These are phyloP conservation scores for Lutraria lutraria DNA, from an alignment of 2,888 invertebrate species.

Conservation along the genomic window DNA sequence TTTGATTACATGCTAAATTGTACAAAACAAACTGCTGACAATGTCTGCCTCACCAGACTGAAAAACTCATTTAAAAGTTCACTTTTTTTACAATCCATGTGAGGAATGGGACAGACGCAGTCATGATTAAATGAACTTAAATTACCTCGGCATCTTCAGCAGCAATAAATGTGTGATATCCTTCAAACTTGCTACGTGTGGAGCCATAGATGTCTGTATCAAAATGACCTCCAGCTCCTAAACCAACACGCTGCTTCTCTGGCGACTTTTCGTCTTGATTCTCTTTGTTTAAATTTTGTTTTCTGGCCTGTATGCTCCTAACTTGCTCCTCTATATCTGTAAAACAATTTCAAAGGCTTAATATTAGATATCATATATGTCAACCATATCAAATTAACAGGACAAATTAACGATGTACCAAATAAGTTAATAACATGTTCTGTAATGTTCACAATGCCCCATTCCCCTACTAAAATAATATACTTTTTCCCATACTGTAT, in stretches of 20 bases:
- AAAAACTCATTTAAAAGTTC: too few relatives aligned
- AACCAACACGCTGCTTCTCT: conserved; percentile 89
- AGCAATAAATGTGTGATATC: conserved; percentile 98
- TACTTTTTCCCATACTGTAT: too few relatives aligned
- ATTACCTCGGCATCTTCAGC: conserved; percentile 95
- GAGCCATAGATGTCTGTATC: conserved; percentile 98
- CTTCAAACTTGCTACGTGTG: conserved; percentile 95
- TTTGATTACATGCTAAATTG: too few relatives aligned
- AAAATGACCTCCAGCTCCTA: conserved; percentile 94
- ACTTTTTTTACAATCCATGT: too few relatives aligned
- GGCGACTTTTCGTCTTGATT: conserved; percentile 84
- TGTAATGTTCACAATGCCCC: too few relatives aligned
- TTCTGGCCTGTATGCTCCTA: conserved; percentile 95
- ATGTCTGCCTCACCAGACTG: too few relatives aligned
- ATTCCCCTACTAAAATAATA: too few relatives aligned
- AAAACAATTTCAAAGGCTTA: not conserved
- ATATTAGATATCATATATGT: not conserved
- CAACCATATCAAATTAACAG: too few relatives aligned
- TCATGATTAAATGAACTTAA: conserved; percentile 10
- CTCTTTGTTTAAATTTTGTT: conserved; percentile 89
- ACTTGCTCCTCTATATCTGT: conserved; percentile 98
- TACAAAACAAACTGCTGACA: too few relatives aligned
- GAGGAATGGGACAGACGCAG: too few relatives aligned
- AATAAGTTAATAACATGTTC: too few relatives aligned
- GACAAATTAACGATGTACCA: not conserved